Base-by-base conservation (phyloP, 2,797 vertebrate species). In the Oceanodroma leucorhoa region DNA sequence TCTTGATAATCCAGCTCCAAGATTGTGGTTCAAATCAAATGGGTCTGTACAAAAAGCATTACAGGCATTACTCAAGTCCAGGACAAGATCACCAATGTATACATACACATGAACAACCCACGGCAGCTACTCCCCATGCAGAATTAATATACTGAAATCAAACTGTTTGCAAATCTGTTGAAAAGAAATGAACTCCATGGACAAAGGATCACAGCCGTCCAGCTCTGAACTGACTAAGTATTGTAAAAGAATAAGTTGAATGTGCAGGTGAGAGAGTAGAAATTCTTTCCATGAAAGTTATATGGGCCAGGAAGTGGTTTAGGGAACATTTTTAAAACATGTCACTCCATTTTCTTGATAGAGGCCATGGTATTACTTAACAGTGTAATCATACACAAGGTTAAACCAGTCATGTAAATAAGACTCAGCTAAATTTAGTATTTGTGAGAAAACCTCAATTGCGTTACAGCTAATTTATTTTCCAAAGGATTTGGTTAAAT, bases 11-110 rank as follows among this genome's bases (percentile, higher is more conserved):
- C 99, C 99, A 90, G 99, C 99, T 96, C 99, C 99, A 86, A 99
- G 98, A 96, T 99, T 99, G 95, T 99, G 99, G 97, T 99, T 99
- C 95, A 99, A 97, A 98, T 99, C 99, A 94, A 99, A 99, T 2
- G 99, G 99, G 98, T 99, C 99, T 99, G 97, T 48, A 92, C 70
- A 83, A 95, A 93, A 78, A 87, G 54, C 45, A 80, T 65, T 32
- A 80, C 1, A 94, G 46, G 19, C 2, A 57, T 93, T 73, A 93
- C 21, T 64, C 58, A 89, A 93, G 21, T 46, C n/a, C 43, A 77
- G 22, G 18, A 22, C n/a, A 79, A 90, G 32, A 69, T n/a, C 22
- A 34, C 26, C 15, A 75, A 36, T 2, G 3, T 48, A 75, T 36
- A 67, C 26, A 36, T 20, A n/a, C 20, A 51, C 6, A 40, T 7